Conservation (phyloP, 2,113 vertebrate genomes). For the Myrmecobius fasciatus region DNA sequence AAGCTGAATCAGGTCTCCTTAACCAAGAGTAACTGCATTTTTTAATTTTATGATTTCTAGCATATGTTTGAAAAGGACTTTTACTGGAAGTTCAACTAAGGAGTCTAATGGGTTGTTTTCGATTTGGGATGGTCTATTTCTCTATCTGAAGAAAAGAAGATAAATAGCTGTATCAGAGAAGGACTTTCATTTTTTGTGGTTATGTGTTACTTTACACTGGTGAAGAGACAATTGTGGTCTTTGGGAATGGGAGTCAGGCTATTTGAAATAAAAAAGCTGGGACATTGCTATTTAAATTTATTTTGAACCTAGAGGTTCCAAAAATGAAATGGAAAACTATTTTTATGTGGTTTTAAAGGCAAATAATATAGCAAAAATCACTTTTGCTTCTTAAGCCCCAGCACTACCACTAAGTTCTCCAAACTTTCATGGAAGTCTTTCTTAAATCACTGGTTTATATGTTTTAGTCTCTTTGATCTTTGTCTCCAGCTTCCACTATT, state of each 20-base stretch:
- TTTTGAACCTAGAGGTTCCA: constrained; percentile 58
- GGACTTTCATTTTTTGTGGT: constrained; percentile 5
- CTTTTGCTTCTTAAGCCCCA: constrained; percentile 66
- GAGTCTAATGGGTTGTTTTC: constrained; percentile 42
- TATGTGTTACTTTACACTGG: constrained; percentile 45
- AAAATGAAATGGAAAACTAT: constrained; percentile 67
- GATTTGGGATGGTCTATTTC: constrained; percentile 57
- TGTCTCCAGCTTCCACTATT: neutral
- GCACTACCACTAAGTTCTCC: constrained; percentile 24
- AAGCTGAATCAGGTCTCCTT: neutral
- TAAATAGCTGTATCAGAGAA: constrained; percentile 29
- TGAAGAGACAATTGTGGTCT: constrained; percentile 35
- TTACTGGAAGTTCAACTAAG: constrained; percentile 23
- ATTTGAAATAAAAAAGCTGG: constrained; percentile 65
- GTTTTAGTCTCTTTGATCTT: constrained; percentile 66
- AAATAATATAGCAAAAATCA: constrained; percentile 56
- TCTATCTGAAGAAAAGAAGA: constrained; percentile 53
- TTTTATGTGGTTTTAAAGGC: constrained; percentile 69
- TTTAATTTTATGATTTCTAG: constrained; percentile 57
- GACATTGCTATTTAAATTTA: constrained; percentile 77
- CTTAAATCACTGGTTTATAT: constrained; percentile 65
- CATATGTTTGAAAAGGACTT: constrained; percentile 42
- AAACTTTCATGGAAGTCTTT: constrained; percentile 43
- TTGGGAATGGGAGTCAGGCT: neutral
- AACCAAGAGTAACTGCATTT: constrained; percentile 9